A percentile compares a stretch with the other conserved stretches of the same genome.
Evolutionary conservation across 2,113 vertebrate genomes (phyloP).

Genomic region (Sitta europaea): DNA sequence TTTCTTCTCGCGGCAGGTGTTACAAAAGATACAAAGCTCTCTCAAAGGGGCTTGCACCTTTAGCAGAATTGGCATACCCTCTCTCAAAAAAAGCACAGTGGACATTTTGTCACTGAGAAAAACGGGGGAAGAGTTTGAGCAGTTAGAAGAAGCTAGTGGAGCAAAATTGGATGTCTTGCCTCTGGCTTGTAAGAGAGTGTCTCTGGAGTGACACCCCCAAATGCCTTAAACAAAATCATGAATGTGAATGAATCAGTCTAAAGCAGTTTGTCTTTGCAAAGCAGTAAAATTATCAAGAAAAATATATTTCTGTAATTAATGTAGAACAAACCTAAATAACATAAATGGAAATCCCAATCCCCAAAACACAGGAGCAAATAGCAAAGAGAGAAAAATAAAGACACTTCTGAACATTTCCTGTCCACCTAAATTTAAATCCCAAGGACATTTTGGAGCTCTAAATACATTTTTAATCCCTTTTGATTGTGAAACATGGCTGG

Average conservation of each 20-base stretch:
- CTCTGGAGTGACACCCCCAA: background rate
- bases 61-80: too few relatives aligned
- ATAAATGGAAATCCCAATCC: background rate
- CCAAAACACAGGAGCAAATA: background rate
- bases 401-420: background rate
- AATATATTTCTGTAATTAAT: background rate
- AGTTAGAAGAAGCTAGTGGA: background rate
- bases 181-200: background rate
- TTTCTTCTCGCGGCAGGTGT: background rate
- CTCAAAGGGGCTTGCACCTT: background rate
- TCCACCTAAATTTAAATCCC: background rate
- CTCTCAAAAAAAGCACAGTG: background rate
- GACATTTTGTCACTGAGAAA: background rate
- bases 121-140: background rate
- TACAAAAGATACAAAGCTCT: background rate
- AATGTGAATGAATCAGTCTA: background rate
- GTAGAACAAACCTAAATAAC: background rate
- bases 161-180: background rate
- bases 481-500: background rate
- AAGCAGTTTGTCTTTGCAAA: background rate
- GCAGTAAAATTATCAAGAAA: background rate
- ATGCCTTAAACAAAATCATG: background rate
- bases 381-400: background rate
- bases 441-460: background rate
- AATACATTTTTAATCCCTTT: background rate